Evolutionary conservation across 2,113 vertebrate genomes (phyloP).

Genomic region (Thermophis baileyi): DNA sequence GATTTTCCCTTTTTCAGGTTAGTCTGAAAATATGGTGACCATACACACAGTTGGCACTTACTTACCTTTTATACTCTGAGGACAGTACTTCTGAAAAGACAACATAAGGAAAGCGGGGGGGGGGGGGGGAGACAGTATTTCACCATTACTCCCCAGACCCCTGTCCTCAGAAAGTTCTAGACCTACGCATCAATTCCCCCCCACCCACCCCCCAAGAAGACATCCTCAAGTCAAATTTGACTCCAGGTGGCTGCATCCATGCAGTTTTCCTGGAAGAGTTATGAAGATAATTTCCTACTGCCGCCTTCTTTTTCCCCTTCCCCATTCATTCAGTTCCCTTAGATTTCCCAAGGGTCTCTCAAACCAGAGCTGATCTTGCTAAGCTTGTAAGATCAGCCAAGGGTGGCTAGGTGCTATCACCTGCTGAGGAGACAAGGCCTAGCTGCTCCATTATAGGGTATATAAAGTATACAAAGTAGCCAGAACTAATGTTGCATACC

Average conservation of each 20-base stretch:
- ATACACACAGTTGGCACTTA: neutral
- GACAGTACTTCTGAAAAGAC: neutral
- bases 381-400: neutral
- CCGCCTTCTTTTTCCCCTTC: neutral
- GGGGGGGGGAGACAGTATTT: neutral
- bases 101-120: fast-evolving
- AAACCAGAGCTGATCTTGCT: neutral
- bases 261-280: neutral
- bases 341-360: neutral
- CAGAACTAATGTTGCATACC: neutral
- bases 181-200: too few relatives aligned
- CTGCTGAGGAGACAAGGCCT: neutral
- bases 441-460: neutral
- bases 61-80: neutral
- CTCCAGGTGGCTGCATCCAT: neutral
- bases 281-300: neutral
- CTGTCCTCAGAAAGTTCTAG: neutral
- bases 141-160: neutral
- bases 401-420: neutral
- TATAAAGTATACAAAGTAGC: neutral
- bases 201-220: too few relatives aligned
- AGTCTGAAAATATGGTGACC: neutral
- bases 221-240: neutral
- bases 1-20: neutral
- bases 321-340: neutral